Evolutionary conservation across 1,140 invertebrate genomes (phyloP).

Genomic region (Charaxes varanes): DNA sequence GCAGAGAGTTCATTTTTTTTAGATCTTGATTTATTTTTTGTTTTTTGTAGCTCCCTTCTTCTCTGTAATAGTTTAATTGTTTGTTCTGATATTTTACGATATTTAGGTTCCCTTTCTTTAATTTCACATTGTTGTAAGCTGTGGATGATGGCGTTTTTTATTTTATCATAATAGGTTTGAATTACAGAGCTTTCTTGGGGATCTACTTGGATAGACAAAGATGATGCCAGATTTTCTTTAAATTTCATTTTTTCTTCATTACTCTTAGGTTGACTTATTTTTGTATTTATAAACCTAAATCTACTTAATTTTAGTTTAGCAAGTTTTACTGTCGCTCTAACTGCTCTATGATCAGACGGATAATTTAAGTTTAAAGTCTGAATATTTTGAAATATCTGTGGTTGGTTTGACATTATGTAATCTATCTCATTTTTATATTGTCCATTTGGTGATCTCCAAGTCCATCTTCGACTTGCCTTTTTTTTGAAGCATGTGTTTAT

Average conservation of each 20-base stretch:
- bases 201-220: not conserved
- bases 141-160: not conserved
- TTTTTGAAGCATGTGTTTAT: constrained; percentile 10
- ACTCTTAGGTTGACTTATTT: not conserved
- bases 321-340: constrained; percentile 2
- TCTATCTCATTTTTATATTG: constrained; percentile 8
- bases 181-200: not conserved
- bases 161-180: not conserved
- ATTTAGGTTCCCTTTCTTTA: no score
- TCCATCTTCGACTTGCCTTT: constrained; percentile 4
- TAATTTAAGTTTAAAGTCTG: not conserved
- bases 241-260: not conserved
- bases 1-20: no score
- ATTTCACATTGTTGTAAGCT: no score
- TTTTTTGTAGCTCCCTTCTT: no score
- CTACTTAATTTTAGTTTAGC: not conserved
- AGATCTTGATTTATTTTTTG: no score
- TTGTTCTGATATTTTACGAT: no score
- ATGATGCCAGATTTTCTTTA: not conserved
- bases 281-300: not conserved
- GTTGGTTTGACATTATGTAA: constrained; percentile 8
- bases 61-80: no score
- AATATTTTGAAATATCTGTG: constrained; percentile 1
- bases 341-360: constrained; percentile 1
- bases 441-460: constrained; percentile 3